Evolutionary conservation across 1,140 invertebrate genomes (phyloP).

Genomic region (Polypedilum vanderplanki): DNA sequence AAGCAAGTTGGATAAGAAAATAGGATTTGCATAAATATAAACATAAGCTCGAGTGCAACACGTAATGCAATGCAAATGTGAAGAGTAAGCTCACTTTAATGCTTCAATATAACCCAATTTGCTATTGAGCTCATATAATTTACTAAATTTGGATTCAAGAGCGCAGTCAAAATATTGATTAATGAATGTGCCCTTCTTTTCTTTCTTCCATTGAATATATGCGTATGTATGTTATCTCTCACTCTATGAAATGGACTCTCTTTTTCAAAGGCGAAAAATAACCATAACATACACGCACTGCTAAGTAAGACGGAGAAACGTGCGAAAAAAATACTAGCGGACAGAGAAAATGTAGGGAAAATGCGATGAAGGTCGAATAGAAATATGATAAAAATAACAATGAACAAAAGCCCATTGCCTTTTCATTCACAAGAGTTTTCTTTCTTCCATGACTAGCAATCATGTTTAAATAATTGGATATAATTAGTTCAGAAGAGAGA

Average conservation of each 20-base stretch:
- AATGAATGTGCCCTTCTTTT: background rate
- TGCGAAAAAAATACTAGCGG: background rate
- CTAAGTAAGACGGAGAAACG: background rate
- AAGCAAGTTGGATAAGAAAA: background rate
- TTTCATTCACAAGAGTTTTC: background rate
- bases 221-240: background rate
- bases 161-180: background rate
- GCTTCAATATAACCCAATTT: background rate
- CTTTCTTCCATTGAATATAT: background rate
- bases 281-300: constrained; percentile 5
- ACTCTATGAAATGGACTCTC: background rate
- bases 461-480: constrained; percentile 27
- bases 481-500: constrained; percentile 13
- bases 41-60: background rate
- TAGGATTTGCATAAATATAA: background rate
- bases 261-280: background rate
- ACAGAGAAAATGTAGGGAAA: background rate
- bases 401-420: background rate
- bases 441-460: background rate
- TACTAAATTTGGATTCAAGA: background rate
- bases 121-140: background rate
- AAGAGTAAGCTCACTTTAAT: background rate
- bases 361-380: background rate
- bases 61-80: background rate
- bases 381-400: constrained; percentile 2